phyloP scores from a whole-genome alignment of 2,888 invertebrate species.

The Suillia variegata region DNA sequence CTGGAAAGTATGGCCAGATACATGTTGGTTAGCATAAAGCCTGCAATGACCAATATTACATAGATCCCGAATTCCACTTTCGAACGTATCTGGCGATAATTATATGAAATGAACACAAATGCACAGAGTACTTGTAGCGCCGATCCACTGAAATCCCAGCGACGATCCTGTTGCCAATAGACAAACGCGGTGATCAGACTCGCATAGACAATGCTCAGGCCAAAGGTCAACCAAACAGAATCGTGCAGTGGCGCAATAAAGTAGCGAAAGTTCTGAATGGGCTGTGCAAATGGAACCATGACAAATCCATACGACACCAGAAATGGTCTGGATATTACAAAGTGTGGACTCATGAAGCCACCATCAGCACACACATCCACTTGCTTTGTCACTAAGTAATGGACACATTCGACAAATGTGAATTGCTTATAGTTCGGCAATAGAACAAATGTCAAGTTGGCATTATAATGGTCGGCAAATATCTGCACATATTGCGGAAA shows the following conservation, averaged over 20 bases:
- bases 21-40: constrained; percentile 33
- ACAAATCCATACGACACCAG: no score
- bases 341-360: no score
- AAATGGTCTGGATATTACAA: no score
- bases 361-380: no score
- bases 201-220: no score
- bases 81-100: constrained; percentile 1
- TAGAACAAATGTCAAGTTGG: background rate
- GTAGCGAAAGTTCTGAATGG: no score
- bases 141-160: constrained; percentile 18
- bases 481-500: background rate
- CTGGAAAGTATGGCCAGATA: constrained; percentile 35
- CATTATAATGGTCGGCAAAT: background rate
- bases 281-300: no score
- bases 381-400: background rate
- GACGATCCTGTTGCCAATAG: background rate
- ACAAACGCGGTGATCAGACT: constrained; percentile 7
- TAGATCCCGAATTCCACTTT: constrained; percentile 12
- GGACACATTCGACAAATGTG: background rate
- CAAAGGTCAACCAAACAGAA: no score
- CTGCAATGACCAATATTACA: constrained; percentile 15
- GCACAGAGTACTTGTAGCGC: constrained; percentile 15
- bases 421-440: background rate
- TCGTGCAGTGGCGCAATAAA: no score
- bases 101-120: constrained; percentile 8